phyloP scores from a whole-genome alignment of 2,888 invertebrate genomes.

The Drosophila pseudotalamancana region DNA sequence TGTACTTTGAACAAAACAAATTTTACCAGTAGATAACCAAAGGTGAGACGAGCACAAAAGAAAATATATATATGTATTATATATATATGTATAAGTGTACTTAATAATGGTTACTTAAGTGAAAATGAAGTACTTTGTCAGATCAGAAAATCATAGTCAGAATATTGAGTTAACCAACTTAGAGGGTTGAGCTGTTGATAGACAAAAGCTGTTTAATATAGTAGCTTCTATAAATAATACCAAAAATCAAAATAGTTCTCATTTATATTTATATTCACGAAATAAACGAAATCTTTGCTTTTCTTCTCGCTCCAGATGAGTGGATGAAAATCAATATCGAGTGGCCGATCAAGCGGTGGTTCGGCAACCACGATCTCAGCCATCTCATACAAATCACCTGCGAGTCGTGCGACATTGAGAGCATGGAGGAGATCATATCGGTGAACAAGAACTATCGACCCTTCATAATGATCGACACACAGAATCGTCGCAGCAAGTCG shows the following conservation, averaged over 20 bases:
- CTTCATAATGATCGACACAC: conserved; percentile 92
- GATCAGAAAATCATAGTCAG: background rate
- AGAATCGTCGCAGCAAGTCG: conserved; percentile 87
- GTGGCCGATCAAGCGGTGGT: conserved; percentile 91
- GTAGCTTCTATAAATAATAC: too few relatives aligned
- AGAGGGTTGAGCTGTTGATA: too few relatives aligned
- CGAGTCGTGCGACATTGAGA: conserved; percentile 89
- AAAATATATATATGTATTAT: background rate
- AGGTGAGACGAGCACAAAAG: conserved; percentile 2
- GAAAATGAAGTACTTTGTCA: conserved; percentile 1
- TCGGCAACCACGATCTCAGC: conserved; percentile 88
- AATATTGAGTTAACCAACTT: too few relatives aligned
- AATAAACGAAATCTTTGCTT: background rate
- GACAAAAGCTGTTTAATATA: too few relatives aligned
- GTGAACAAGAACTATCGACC: conserved; percentile 89
- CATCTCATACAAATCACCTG: conserved; percentile 92
- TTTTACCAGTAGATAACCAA: conserved; percentile 31
- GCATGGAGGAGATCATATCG: conserved; percentile 87
- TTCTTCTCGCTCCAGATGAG: conserved; percentile 86
- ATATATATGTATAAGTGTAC: background rate
- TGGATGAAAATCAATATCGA: conserved; percentile 93
- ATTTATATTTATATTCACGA: background rate
- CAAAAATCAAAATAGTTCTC: too few relatives aligned
- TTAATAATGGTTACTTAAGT: conserved; percentile 15
- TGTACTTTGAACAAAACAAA: conserved; percentile 53